Evolutionary conservation across 2,888 invertebrate genomes (phyloP), one percentile per base, ranked within the genome.

Genomic region (Lissocephala sabroskyi): DNA sequence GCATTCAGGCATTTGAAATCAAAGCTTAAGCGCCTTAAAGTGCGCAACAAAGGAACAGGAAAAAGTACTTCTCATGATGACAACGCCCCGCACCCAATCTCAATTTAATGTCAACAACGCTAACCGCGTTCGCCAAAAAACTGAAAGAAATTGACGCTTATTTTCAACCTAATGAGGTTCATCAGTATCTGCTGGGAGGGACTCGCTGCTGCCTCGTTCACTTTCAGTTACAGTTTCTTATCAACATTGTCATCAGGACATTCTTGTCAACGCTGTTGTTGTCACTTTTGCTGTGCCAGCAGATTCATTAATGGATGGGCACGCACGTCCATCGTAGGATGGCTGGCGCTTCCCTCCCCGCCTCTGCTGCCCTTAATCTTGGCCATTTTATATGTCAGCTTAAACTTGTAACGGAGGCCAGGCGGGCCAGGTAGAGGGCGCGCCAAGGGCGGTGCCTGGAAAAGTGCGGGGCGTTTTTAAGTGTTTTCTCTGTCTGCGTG

Each of bases 241-340:
- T 35, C 35, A 23, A 23, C 35, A 16, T 23, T 23, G 23, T 23
- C 23, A 30, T 11, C n/a, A 30, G 7, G n/a, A 30, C 30, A 11
- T 23, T 23, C 49, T 45, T 50, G 28, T 45, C 29, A 19, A 35
- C 18, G 44, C n/a, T 37, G 9, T 40, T 11, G 10, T 13, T 26
- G 28, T 11, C 26, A 13, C 16, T 1, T n/a, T 18, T 19, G 37
- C n/a, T 37, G 18, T 30, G 30, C 30, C 30, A 30, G 30, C 30
- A n/a, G 9, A 74, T 74, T 68, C 68, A 68, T 68, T 70, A 63
- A 57, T 47, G 56, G 74, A 65, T 74, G 58, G 57, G 54, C 63
- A 58, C 57, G 45, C 45, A 56, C 57, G 51, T 35, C 13, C 35
- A 13, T 7, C 23, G 7, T 7, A 23, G 7, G 23, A 5, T 7